A percentile compares a stretch with the other conserved stretches of the same genome.
phyloP scores from a whole-genome alignment of 2,113 vertebrate genomes.

The Gila orcuttii region DNA sequence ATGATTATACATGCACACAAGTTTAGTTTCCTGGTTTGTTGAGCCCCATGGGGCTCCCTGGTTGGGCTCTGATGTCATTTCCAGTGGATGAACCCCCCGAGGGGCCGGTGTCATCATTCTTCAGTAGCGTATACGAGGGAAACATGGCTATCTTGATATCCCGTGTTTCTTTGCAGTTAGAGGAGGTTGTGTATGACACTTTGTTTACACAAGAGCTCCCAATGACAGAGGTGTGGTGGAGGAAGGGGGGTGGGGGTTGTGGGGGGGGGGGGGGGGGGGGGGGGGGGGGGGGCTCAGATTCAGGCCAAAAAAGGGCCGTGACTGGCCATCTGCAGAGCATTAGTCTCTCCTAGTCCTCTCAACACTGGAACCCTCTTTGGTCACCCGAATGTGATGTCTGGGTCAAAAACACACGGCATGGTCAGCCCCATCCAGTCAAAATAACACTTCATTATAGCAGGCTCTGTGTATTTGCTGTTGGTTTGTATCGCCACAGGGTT shows the following conservation, averaged over 20 bases:
- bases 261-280: not conserved
- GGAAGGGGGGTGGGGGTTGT: not conserved
- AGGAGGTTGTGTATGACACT: conserved; percentile 56
- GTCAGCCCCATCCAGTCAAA: conserved; percentile 46
- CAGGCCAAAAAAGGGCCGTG: conserved; percentile 27
- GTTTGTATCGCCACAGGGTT: conserved; percentile 3
- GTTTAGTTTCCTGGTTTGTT: conserved; percentile 19
- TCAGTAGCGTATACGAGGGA: conserved; percentile 47
- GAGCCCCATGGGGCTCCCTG: conserved; percentile 9
- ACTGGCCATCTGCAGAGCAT: conserved; percentile 61
- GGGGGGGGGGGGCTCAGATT: not conserved
- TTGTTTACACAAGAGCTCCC: conserved; percentile 59
- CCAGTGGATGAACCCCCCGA: conserved; percentile 36
- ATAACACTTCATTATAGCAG: conserved; percentile 37
- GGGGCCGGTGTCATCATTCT: conserved; percentile 57
- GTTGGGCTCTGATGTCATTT: conserved; percentile 52
- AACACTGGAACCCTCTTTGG: conserved; percentile 43
- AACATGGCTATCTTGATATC: conserved; percentile 53
- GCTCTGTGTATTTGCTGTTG: conserved; percentile 24
- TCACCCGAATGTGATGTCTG: conserved; percentile 45
- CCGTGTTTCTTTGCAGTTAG: conserved; percentile 51
- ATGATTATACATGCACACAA: conserved; percentile 25
- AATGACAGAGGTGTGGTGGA: conserved; percentile 54
- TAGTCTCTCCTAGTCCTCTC: conserved; percentile 55
- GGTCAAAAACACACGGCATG: conserved; percentile 4